Evolutionary conservation across 2,797 vertebrate genomes (phyloP).

Genomic region (Spheniscus humboldti): DNA sequence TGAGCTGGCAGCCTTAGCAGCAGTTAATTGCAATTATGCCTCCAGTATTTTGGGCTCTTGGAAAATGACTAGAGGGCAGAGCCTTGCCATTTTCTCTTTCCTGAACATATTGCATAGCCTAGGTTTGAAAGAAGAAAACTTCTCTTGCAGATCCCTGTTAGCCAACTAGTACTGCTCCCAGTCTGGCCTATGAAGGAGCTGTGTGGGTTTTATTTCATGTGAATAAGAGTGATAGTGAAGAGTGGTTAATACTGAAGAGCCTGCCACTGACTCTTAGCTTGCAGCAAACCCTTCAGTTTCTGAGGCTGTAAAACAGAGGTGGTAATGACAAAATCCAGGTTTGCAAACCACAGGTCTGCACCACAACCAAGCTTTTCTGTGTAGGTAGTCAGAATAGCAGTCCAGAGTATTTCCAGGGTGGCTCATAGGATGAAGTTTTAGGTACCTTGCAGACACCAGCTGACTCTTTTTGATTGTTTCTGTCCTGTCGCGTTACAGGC

Average conservation of each 20-base stretch:
- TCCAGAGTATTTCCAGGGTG: neutral
- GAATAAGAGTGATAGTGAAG: neutral
- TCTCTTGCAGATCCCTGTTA: neutral
- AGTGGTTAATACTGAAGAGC: neutral
- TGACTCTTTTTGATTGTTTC: neutral
- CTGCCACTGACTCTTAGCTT: neutral
- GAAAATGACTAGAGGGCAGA: neutral
- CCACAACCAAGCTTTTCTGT: neutral
- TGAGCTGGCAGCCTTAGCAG: neutral
- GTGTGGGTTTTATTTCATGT: neutral
- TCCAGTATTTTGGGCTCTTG: neutral
- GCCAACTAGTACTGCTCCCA: neutral
- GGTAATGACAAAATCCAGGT: neutral
- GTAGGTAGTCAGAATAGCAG: neutral
- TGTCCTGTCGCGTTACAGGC: neutral
- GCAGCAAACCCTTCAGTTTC: neutral
- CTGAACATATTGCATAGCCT: neutral
- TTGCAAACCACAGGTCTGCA: neutral
- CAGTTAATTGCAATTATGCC: neutral
- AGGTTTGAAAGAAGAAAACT: neutral
- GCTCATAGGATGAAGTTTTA: neutral
- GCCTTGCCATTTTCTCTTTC: neutral
- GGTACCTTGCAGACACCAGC: neutral
- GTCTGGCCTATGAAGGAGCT: neutral
- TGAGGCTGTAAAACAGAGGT: neutral